Conservation (phyloP, 2,888 invertebrate species). For the Mimas tiliae region DNA sequence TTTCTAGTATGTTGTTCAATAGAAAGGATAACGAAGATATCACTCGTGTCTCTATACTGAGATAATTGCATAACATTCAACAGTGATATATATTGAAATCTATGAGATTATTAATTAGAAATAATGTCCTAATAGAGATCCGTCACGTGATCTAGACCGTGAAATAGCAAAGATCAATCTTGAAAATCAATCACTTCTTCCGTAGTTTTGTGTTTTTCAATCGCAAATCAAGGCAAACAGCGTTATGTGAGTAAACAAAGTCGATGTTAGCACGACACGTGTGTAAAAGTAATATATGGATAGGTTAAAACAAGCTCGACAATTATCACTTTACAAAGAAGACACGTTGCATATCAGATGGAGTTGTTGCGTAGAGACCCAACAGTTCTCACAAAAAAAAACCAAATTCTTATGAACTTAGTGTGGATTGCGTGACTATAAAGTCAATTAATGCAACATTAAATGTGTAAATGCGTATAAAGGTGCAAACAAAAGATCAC, state of each 20-base stretch:
- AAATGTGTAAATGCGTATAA: neutral
- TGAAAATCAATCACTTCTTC: conserved; percentile 21
- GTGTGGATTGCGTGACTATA: no score
- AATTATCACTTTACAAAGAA: neutral
- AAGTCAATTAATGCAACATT: neutral
- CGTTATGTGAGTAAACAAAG: conserved; percentile 21
- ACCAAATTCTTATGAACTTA: neutral
- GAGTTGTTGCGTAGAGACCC: no score
- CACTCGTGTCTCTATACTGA: neutral
- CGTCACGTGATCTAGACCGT: conserved; percentile 3
- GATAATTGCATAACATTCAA: neutral
- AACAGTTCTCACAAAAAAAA: neutral
- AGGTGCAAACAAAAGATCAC: neutral
- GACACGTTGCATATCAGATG: no score
- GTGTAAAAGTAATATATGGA: conserved; percentile 8
- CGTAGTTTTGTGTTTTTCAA: conserved; percentile 30
- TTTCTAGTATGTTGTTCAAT: neutral
- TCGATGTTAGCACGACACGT: conserved; percentile 9
- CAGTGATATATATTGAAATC: no score
- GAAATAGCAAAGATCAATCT: conserved; percentile 19
- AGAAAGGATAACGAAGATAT: neutral
- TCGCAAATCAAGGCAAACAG: conserved; percentile 33
- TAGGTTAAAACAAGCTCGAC: neutral
- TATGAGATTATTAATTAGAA: no score
- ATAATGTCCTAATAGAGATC: neutral